phyloP scores from a whole-genome alignment of 1,140 invertebrate genomes.

The Temnothorax curvispinosus region DNA sequence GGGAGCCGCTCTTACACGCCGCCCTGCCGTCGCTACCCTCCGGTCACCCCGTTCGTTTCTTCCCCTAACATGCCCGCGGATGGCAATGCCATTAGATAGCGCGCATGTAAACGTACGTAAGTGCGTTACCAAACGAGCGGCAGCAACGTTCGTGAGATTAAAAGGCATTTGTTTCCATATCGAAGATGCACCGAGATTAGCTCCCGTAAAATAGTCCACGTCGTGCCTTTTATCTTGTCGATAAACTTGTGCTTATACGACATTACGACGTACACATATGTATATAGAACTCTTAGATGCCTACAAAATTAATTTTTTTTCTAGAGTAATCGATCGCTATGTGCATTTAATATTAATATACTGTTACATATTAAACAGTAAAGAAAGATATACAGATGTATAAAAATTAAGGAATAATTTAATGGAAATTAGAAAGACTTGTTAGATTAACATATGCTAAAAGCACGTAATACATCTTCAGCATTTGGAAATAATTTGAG shows the following conservation, averaged over 20 bases:
- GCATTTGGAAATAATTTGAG: slow-evolving; percentile 20
- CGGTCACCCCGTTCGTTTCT: slow-evolving; percentile 32
- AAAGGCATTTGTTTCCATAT: slow-evolving; percentile 68
- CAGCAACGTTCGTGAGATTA: slow-evolving; percentile 47
- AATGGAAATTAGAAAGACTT: background rate
- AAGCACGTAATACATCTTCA: background rate
- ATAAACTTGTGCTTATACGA: background rate
- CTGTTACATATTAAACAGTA: background rate
- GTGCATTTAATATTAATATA: background rate
- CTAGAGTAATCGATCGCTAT: background rate
- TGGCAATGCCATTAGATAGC: slow-evolving; percentile 65
- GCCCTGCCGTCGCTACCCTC: slow-evolving; percentile 26
- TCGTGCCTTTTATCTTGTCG: slow-evolving; percentile 26
- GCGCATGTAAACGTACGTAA: slow-evolving; percentile 68
- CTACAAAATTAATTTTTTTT: background rate
- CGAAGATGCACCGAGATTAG: slow-evolving; percentile 46
- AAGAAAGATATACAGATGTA: background rate
- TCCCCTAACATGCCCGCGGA: slow-evolving; percentile 65
- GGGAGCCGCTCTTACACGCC: slow-evolving; percentile 72
- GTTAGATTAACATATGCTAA: background rate
- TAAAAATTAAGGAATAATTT: background rate
- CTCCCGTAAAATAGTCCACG: background rate
- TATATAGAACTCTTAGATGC: background rate
- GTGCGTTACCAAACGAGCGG: slow-evolving; percentile 28
- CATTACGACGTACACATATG: background rate